phyloP scores from a whole-genome alignment of 92 coral and sea anemone genomes.

The Anthopleura xanthogrammica region DNA sequence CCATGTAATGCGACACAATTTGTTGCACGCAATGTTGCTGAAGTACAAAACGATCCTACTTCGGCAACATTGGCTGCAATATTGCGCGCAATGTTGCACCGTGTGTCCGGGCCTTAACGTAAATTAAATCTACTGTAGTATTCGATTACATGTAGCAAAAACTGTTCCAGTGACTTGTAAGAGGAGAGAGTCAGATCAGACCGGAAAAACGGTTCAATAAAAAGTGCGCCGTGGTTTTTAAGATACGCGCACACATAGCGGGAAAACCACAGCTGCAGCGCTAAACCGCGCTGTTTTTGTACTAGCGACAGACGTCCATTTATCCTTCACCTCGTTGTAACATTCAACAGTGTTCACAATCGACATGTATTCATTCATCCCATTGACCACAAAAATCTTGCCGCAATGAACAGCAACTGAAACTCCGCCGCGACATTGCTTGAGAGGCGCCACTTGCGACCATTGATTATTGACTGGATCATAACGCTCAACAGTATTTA shows the following conservation, averaged over 20 bases:
- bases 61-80: no score
- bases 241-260: conserved; percentile 12
- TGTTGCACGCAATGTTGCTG: no score
- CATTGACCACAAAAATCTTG: conserved; percentile 95
- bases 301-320: conserved; percentile 81
- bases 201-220: no score
- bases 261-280: conserved; percentile 89
- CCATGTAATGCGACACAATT: no score
- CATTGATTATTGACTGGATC: conserved; percentile 68
- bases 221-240: background rate
- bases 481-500: conserved; percentile 91
- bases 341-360: conserved; percentile 89
- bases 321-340: conserved; percentile 81
- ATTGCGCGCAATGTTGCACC: no score
- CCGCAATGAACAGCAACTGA: conserved; percentile 92
- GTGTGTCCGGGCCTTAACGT: no score
- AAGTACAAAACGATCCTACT: no score
- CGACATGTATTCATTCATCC: conserved; percentile 99
- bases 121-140: no score
- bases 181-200: no score
- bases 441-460: conserved; percentile 85
- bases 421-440: conserved; percentile 91
- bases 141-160: no score
- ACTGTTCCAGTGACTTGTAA: no score
- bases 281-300: conserved; percentile 95